Percentiles rank a stretch among this genome's conserved stretches.
phyloP scores from a whole-genome alignment of 2,113 vertebrate genomes.

The Natator depressus region DNA sequence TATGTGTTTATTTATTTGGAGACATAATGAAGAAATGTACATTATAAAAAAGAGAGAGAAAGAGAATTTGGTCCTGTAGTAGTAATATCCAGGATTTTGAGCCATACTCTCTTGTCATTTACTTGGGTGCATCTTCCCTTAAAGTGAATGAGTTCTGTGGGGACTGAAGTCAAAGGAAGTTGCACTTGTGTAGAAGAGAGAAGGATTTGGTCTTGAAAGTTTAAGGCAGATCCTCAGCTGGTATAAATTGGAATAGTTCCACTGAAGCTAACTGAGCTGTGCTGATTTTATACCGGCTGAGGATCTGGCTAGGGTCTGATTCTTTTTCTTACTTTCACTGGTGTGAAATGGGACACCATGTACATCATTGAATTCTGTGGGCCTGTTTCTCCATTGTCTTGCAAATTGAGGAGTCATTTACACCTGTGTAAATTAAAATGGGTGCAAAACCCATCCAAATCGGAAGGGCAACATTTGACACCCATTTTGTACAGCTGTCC shows the following conservation, averaged over 20 bases:
- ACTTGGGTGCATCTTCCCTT: not conserved
- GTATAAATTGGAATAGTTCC: not conserved
- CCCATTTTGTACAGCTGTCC: too few species aligned
- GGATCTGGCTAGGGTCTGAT: not conserved
- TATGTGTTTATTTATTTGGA: conserved; percentile 22
- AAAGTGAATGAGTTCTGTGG: not conserved
- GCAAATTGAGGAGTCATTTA: not conserved
- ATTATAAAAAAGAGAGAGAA: not conserved
- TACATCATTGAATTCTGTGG: not conserved
- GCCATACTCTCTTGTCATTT: not conserved
- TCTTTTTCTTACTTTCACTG: not conserved
- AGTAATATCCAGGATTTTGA: conserved; percentile 32
- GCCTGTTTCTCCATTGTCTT: not conserved
- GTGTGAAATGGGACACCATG: not conserved
- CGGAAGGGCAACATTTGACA: not conserved
- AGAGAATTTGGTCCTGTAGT: conserved; percentile 29
- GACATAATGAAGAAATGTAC: not conserved
- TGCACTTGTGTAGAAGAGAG: not conserved
- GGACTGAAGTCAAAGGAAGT: not conserved
- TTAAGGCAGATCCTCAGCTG: not conserved
- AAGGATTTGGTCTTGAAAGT: not conserved
- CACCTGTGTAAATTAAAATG: not conserved
- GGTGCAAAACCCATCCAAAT: not conserved
- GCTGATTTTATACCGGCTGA: not conserved
- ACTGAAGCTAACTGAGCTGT: not conserved